Base-by-base conservation (phyloP, 2,113 vertebrate species). In the Pelobates fuscus region DNA sequence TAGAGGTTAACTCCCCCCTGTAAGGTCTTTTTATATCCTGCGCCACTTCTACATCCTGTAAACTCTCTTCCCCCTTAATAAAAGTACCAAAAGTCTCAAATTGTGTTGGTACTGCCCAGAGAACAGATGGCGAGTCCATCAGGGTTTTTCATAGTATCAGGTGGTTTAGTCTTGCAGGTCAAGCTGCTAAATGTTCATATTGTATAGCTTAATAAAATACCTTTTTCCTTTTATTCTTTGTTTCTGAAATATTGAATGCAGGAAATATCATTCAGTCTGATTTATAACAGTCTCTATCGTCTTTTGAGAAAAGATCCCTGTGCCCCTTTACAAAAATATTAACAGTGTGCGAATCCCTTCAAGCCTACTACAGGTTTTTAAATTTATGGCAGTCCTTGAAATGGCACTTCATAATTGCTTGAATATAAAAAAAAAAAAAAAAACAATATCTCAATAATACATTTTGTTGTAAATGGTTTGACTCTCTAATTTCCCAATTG, bases 1-100 rank as follows among this genome's bases (percentile, higher is more conserved):
- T 59, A 76, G 41, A 67, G 58, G 54, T 52, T 76, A 67, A 76
- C 64, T 76, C 55, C 41, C 37, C 26, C 62, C 43, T 67, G 62
- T 60, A 60, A 67, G 63, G 20, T 66, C 37, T 65, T 30, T 59
- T 75, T 75, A 76, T 76, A 76, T 67, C 65, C 55, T 52, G 26
- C 26, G 21, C 64, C 72, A 76, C 72, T 49, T 76, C 64, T 60
- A 61, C 72, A 76, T 76, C 64, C 72, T 76, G 41, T 76, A 76
- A 76, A 67, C 72, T 76, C 64, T 60, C 54, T 60, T 67, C 55
- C 54, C 64, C 71, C 20, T 44, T 18, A 67, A 67, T 67, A 60
- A 76, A 76, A 67, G 37, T 23, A 29, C 55, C 66, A 67, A 65
- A 57, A 67, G n/a, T 72, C 46, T 41, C 46, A 55, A 4, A 55